phyloP scores from a whole-genome alignment of 2,113 vertebrate species.

The Onychostoma macrolepis region DNA sequence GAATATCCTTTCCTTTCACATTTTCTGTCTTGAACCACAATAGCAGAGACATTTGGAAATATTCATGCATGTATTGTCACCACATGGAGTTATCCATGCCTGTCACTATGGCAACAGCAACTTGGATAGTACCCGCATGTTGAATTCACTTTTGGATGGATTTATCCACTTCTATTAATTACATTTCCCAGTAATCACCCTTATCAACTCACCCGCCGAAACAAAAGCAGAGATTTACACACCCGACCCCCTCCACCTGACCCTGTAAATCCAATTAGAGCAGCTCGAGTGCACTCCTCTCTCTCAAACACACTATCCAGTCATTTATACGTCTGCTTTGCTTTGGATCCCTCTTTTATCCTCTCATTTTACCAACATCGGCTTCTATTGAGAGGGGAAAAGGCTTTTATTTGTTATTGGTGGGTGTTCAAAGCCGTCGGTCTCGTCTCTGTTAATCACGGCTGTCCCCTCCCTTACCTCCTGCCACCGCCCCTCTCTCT shows the following conservation, averaged over 20 bases:
- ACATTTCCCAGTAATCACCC: neutral
- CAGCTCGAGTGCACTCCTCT: slow-evolving; percentile 37
- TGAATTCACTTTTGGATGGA: neutral
- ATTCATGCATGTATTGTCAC: neutral
- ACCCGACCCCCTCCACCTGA: slow-evolving; percentile 42
- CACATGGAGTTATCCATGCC: slow-evolving; percentile 5
- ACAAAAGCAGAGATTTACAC: neutral
- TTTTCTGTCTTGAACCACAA: neutral
- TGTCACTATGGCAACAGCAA: slow-evolving; percentile 50
- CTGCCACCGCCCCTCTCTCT: slow-evolving; percentile 48
- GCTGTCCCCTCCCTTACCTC: slow-evolving; percentile 31
- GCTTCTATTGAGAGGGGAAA: neutral
- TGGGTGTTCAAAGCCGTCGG: neutral
- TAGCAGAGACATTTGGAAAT: neutral
- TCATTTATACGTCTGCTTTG: neutral
- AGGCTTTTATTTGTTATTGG: slow-evolving; percentile 10
- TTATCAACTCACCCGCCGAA: neutral
- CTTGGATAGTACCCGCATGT: neutral
- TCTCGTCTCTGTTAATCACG: neutral
- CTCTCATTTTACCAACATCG: neutral
- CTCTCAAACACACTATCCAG: neutral
- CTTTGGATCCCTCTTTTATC: slow-evolving; percentile 13
- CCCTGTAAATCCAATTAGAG: slow-evolving; percentile 57
- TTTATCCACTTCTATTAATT: neutral
- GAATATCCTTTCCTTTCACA: neutral